Percentiles rank a stretch among this genome's conserved stretches.
These are phyloP conservation scores for Thamnophis sirtalis DNA, from an alignment of 2,113 vertebrate species.

Conservation along the genomic window DNA sequence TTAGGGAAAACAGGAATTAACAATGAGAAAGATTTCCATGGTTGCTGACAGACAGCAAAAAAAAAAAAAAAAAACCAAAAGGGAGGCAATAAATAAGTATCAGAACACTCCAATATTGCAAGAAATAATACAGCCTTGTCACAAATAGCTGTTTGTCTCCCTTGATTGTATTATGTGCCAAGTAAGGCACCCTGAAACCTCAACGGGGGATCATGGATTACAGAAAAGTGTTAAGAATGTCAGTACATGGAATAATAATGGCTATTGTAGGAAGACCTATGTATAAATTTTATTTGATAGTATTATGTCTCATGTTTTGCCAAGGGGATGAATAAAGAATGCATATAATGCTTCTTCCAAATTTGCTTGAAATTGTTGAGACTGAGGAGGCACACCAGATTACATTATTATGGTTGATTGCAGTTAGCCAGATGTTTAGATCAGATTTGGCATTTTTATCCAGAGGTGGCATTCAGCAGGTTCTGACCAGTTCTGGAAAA, in stretches of 20 bases:
- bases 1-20: background rate
- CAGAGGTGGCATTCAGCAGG: background rate
- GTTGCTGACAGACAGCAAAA: constrained; percentile 14
- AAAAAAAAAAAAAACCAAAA: constrained; percentile 11
- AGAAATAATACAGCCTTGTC: background rate
- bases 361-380: background rate
- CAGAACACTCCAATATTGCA: background rate
- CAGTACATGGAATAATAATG: background rate
- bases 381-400: background rate
- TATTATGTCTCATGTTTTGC: background rate
- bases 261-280: background rate
- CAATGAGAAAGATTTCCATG: constrained; percentile 3
- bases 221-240: background rate
- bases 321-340: background rate
- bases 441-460: background rate
- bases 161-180: constrained; percentile 7
- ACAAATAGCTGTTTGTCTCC: background rate
- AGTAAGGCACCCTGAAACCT: background rate
- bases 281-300: background rate
- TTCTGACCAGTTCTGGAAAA: too few relatives aligned
- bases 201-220: background rate
- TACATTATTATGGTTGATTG: background rate
- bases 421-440: background rate
- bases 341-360: background rate
- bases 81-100: background rate